Base-by-base conservation (phyloP, 2,113 vertebrate species). In the Sander vitreus region DNA sequence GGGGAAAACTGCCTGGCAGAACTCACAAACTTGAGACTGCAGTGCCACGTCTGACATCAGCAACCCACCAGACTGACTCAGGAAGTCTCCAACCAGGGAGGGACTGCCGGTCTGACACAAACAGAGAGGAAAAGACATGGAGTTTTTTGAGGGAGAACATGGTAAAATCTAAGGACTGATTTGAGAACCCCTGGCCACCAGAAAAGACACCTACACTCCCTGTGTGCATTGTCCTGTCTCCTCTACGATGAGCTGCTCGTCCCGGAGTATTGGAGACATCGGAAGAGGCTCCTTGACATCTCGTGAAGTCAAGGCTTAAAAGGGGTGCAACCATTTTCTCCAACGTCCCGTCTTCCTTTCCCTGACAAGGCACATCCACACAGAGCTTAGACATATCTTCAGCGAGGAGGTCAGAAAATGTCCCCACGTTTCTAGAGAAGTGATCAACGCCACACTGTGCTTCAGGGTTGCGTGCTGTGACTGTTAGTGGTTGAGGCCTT, bases 1-100 rank as follows among this genome's bases (percentile, higher is more conserved):
- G 0, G 96, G 96, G 75, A 95, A 96, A 27, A 95, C 67, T 1
- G 95, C 95, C 36, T 91, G 93, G 90, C 96, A 97, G 78, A 96
- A 95, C n/a, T 95, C 95, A 13, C 96, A 96, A 51, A 94, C 78
- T 0, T 92, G 91, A 18, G 96, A 96, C 70, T 95, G 94, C 47
- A 95, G 87, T 0, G 92, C 85, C 1, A 89, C 79, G 5, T 90
- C 92, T 0, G 95, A 92, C 88, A 92, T 2, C 73, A 95, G 55
- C 8, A 88, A 3, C 0, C 81, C 47, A 0, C 81, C 85, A 0
- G 72, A 39, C 27, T 68, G 36, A 45, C 78, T 81, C 0, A 82
- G 33, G 1, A 69, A 0, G 8, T 88, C 87, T 0, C 90, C 84
- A 83, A 81, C 85, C 79, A 93, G 78, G 30, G 66, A 78, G 59